Base-by-base conservation (phyloP, 2,888 invertebrate genomes). In the Eupithecia inturbata region DNA sequence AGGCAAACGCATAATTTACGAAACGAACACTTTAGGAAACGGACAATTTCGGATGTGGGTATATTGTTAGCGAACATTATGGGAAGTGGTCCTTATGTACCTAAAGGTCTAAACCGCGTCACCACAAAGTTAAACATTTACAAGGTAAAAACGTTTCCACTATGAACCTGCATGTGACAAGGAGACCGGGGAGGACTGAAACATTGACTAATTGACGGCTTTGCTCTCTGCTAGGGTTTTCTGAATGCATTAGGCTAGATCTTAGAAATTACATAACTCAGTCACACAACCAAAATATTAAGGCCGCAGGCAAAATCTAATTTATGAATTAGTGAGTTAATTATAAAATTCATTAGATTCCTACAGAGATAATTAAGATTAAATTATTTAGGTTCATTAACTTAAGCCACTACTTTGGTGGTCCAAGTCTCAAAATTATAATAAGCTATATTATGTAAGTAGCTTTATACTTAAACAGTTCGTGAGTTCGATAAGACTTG, bases 371-470 rank as follows among this genome's bases (percentile, higher is more conserved):
- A 28, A 62, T 62, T 62, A 31, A 28, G 31, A 62, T 19, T 31
- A 60, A n/a, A 31, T 62, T 62, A 1, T 31, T 31, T 12, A 62
- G 31, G 16, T 31, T 62, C 31, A 62, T 62, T 62, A 62, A 31
- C 31, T 62, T 31, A 62, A 31, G 39, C 57, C 57, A 26, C 33
- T 64, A 39, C 64, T 33, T 22, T n/a, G 64, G 64, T 64, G 64
- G 62, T 64, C 36, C 64, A 39, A 36, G 64, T 64, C 14, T 64
- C 2, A 64, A 33, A 64, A 39, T 31, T 31, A 36, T 31, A 62
- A 31, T 28, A 62, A 31, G 28, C 16, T n/a, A n/a, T n/a, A n/a
- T 62, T 31, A 62, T 19, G 28, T 28, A 62, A 62, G 62, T 16
- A 62, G 62, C 19, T 60, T 60, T 60, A 60, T 28, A 60, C 60